Base-by-base conservation (phyloP, 1,140 invertebrate genomes). In the Pogonognathellus flavescens region DNA sequence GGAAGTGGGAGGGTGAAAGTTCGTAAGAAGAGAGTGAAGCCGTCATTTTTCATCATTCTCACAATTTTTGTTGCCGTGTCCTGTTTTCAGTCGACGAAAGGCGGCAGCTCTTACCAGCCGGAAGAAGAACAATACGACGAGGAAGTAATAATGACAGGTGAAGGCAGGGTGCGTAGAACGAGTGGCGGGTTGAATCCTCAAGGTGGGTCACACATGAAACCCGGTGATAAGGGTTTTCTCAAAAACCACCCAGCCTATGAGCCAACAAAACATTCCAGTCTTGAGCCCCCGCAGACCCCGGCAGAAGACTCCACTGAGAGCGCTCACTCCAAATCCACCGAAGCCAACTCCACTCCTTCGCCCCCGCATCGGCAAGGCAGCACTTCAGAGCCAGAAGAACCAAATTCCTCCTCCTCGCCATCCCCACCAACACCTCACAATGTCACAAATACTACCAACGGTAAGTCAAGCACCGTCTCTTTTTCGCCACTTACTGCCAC, bases 41-140 rank as follows among this genome's bases (percentile, higher is more conserved):
- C 83, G 20, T 53, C 80, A 16, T 83, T 85, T 31, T 84, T 88
- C 50, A n/a, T 88, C 60, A 49, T 88, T 50, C 9, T 85, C 41
- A 18, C 84, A 25, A 41, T 88, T 20, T 86, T 86, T 70, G 76
- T 85, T 10, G 83, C 85, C 13, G 60, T 86, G 7, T 59, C 81
- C 25, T 57, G 82, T 18, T 72, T 88, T 11, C 72, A 70, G 11
- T 86, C 85, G 13, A 83, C 66, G 6, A 52, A 31, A 25, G 62
- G 57, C 2, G 80, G 80, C 55, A n/a, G 18, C 5, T 52, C 49
- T 16, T 50, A 62, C 76, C 4, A 13, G 18, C 14, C 31, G 6
- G 13, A 76, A 50, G 22, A 49, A 41, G 31, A 76, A 14, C 25
- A 7, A 49, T n/a, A 2, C 9, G 11, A 10, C n/a, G 70, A 76